Evolutionary conservation across 2,797 vertebrate genomes (phyloP), one percentile per base, ranked within the genome.

Genomic region (Tokudaia muenninki): DNA sequence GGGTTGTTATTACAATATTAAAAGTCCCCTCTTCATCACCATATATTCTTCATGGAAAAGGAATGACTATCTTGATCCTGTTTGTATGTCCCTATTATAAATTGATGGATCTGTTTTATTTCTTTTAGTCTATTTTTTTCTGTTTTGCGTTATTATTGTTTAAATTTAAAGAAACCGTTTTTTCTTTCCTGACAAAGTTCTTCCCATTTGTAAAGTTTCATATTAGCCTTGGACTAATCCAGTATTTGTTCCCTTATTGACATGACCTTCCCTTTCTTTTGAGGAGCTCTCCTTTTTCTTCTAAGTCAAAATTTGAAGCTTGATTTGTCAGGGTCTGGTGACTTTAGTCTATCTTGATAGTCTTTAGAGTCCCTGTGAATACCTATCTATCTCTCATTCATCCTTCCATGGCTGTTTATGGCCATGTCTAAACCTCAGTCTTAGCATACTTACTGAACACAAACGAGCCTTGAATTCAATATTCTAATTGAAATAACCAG

Each of bases 91-190:
- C 14, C 47, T 10, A 29, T 61, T 24, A 84, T 94, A 96, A 79
- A 12, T 29, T 61, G 37, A 96, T 67, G 92, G 41, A 93, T 92
- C 16, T 21, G 91, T 96, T 94, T 55, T 90, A 92, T 97, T 96
- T 95, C 61, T 13, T 78, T 79, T 95, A 94, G 92, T 78, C 87
- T 75, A 95, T 41, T 41, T 41, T 41, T 91, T 95, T 95, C 80
- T 94, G 6, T 47, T 84, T 93, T 96, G 55, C 31, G 88, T 93
- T 97, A 94, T 80, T 80, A 80, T 91, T 52, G 1, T 67, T 75
- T 96, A 95, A 90, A 89, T 94, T 86, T 70, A 70, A 78, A 91
- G 50, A 50, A 94, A 61, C 41, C 41, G 65, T n/a, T 1, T 89
- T 29, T 92, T 12, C 94, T 94, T 89, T 24, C 50, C 89, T 94